Evolutionary conservation across 1,140 invertebrate genomes (phyloP), one percentile per base, ranked within the genome.

Genomic region (Pogonus chalceus): DNA sequence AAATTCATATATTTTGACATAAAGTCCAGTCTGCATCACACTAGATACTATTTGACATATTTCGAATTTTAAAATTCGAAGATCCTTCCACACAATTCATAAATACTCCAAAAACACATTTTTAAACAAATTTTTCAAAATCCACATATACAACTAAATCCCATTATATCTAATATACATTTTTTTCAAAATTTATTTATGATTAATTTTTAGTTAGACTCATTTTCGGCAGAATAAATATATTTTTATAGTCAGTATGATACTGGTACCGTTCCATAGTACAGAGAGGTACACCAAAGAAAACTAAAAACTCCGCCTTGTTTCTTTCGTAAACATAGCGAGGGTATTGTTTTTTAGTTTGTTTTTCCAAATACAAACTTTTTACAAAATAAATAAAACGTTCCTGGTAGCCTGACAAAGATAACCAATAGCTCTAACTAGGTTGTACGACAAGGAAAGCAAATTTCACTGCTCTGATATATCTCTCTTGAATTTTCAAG

Each of bases 401-500:
- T 54, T 50, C 48, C 35, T 50, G 55, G 47, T 31, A 46, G 48
- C 52, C 55, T 46, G 50, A 46, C 26, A 35, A 49, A 49, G 35
- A 35, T 22, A 35, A 20, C 47, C 43, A 24, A 49, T 24, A 22
- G 39, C 18, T 35, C 16, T 20, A 20, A 18, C 53, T 21, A 21
- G 46, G 21, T 52, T 18, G 26, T 35, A 49, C 37, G 55, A 35
- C 52, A 31, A 20, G 35, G 43, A 35, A 53, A 21, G 18, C 31
- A 53, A 49, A 20, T 47, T 24, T 24, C 12, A 22, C 20, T 21
- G 37, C 50, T 58, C 37, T 49, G 56, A 55, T 46, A 58, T 51
- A 60, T 65, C 37, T 57, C 58, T 26, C 63, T 65, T 65, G 56
- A 65, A 65, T 51, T 37, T 65, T 65, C 58, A 65, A 65, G 63